Percentiles rank a stretch among this genome's conserved stretches.
Evolutionary conservation across 2,113 vertebrate species (phyloP).

Genomic region (Ivindomyrus marchei): DNA sequence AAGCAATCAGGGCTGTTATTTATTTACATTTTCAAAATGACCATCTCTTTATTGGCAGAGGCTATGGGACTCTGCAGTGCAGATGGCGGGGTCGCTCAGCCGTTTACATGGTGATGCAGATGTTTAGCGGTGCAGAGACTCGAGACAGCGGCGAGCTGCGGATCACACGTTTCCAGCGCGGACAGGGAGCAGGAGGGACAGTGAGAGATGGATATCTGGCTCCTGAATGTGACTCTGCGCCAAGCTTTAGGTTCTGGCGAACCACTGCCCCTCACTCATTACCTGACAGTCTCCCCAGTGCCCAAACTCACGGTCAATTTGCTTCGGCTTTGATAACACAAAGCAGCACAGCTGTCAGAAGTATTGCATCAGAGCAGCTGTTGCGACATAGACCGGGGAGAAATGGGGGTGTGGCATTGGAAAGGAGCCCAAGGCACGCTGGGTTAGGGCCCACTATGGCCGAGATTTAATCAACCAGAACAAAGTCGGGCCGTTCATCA

Average conservation of each 20-base stretch:
- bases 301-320: constrained; percentile 25
- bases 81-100: constrained; percentile 26
- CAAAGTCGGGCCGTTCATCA: not conserved
- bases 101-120: constrained; percentile 34
- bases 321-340: constrained; percentile 46
- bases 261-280: not conserved
- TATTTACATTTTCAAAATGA: not conserved
- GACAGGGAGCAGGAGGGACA: constrained; percentile 16
- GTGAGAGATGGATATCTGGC: not conserved
- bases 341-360: constrained; percentile 57
- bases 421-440: constrained; percentile 40
- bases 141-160: constrained; percentile 17
- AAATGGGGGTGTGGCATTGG: constrained; percentile 48
- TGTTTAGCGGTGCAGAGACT: constrained; percentile 22
- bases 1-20: not conserved
- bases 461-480: not conserved
- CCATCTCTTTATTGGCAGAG: not conserved
- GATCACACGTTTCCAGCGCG: not conserved
- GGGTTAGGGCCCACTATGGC: not conserved
- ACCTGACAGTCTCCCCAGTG: not conserved
- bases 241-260: not conserved
- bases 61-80: constrained; percentile 18
- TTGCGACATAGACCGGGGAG: constrained; percentile 42
- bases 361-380: constrained; percentile 65
- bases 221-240: not conserved